phyloP scores from a whole-genome alignment of 1,140 invertebrate genomes.

The Drosophila lacertosa region DNA sequence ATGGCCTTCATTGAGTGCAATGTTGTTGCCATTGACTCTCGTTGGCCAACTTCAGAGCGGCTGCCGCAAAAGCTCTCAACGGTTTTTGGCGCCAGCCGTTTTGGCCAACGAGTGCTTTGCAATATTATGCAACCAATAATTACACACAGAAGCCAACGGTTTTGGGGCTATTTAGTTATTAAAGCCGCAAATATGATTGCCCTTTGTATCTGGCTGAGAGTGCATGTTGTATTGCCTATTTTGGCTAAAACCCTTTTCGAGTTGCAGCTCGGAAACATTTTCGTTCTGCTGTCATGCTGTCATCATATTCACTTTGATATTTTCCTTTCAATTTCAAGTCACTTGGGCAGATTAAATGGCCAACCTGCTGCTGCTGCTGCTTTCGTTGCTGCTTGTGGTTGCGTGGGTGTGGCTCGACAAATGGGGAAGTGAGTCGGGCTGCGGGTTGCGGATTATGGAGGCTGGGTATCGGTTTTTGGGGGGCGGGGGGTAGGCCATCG shows the following conservation, averaged over 20 bases:
- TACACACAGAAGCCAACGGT: neutral
- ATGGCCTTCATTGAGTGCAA: neutral
- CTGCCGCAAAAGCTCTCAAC: neutral
- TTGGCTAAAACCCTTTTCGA: conserved; percentile 11
- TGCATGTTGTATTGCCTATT: neutral
- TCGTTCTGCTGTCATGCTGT: conserved; percentile 29
- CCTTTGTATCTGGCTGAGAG: neutral
- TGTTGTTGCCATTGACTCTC: neutral
- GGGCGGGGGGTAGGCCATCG: conserved; percentile 27
- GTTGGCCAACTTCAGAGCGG: neutral
- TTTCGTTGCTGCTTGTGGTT: conserved; percentile 42
- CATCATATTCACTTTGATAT: conserved; percentile 82
- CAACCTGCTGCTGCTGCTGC: conserved; percentile 29
- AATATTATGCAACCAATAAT: conserved; percentile 1
- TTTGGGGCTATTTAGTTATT: neutral
- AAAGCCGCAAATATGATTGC: conserved; percentile 6
- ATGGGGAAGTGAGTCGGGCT: neutral
- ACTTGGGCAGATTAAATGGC: conserved; percentile 78
- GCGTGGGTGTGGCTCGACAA: conserved; percentile 17
- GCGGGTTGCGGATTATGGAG: neutral
- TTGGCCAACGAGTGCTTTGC: neutral
- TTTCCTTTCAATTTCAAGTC: conserved; percentile 75
- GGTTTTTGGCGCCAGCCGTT: neutral
- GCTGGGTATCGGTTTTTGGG: conserved; percentile 2
- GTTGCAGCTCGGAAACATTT: conserved; percentile 41